A percentile compares a stretch with the other conserved stretches of the same genome.
Evolutionary conservation across 1,140 invertebrate species (phyloP).

Genomic region (Drosophila rufa): DNA sequence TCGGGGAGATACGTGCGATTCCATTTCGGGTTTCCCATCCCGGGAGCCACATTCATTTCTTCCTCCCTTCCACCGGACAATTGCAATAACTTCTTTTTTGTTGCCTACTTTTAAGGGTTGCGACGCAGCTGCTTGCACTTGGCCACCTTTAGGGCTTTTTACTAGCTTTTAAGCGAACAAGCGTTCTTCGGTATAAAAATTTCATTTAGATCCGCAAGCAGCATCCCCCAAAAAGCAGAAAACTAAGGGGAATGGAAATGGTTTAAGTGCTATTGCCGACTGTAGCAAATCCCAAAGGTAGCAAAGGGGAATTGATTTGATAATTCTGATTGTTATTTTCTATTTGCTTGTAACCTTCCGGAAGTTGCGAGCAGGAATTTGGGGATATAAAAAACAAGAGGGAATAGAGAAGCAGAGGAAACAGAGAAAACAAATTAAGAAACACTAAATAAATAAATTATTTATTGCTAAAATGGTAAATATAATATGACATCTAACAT

Average conservation of each 20-base stretch:
- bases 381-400: constrained; percentile 5
- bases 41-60: constrained; percentile 33
- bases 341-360: not conserved
- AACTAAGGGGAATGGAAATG: constrained; percentile 33
- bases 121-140: constrained; percentile 61
- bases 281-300: constrained; percentile 44
- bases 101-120: constrained; percentile 76
- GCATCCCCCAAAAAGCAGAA: constrained; percentile 43
- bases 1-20: not conserved
- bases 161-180: constrained; percentile 67
- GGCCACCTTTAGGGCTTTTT: constrained; percentile 43
- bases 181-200: constrained; percentile 66
- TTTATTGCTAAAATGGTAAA: not conserved
- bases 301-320: constrained; percentile 65
- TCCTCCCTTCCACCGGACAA: constrained; percentile 35
- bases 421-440: not conserved
- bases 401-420: not conserved
- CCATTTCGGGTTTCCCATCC: constrained; percentile 3
- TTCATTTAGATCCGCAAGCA: constrained; percentile 62
- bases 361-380: constrained; percentile 11
- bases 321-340: constrained; percentile 63
- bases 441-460: constrained; percentile 8
- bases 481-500: no score
- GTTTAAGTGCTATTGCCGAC: constrained; percentile 26
- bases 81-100: constrained; percentile 68